Conservation (phyloP, 2,113 vertebrate species). For the Siniperca knerii region DNA sequence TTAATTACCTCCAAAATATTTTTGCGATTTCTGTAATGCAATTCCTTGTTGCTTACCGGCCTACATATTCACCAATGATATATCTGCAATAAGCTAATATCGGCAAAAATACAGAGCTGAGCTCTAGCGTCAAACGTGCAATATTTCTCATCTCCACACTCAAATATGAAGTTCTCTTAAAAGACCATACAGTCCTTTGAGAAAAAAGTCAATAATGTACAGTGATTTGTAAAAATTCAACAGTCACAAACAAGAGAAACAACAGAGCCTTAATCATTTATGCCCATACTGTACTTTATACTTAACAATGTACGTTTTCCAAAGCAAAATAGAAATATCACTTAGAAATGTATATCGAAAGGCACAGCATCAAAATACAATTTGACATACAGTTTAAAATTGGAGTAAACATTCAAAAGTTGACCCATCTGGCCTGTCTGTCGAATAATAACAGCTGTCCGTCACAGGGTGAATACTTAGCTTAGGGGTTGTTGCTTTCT, state of each 20-base stretch:
- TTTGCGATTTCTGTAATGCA: no score
- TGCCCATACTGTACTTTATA: slow-evolving; percentile 74
- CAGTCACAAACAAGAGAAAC: background rate
- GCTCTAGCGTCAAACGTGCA: no score
- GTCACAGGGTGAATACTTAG: slow-evolving; percentile 71
- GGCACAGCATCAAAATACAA: slow-evolving; percentile 84
- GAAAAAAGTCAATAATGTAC: background rate
- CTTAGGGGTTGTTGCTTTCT: slow-evolving; percentile 42
- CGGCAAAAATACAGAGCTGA: no score
- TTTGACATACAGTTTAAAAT: slow-evolving; percentile 77
- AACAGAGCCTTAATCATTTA: slow-evolving; percentile 27
- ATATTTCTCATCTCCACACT: background rate
- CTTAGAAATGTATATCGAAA: slow-evolving; percentile 83
- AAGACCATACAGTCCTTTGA: no score
- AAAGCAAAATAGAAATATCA: slow-evolving; percentile 83
- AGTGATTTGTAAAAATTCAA: background rate
- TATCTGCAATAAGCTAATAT: no score
- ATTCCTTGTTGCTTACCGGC: no score
- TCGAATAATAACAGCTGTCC: slow-evolving; percentile 50
- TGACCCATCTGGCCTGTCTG: slow-evolving; percentile 71
- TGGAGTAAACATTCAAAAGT: slow-evolving; percentile 80
- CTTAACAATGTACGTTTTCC: slow-evolving; percentile 65
- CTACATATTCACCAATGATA: no score
- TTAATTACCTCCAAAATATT: no score
- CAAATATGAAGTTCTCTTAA: background rate